Conservation (phyloP, 2,113 vertebrate species). For the Pogona vitticeps region DNA sequence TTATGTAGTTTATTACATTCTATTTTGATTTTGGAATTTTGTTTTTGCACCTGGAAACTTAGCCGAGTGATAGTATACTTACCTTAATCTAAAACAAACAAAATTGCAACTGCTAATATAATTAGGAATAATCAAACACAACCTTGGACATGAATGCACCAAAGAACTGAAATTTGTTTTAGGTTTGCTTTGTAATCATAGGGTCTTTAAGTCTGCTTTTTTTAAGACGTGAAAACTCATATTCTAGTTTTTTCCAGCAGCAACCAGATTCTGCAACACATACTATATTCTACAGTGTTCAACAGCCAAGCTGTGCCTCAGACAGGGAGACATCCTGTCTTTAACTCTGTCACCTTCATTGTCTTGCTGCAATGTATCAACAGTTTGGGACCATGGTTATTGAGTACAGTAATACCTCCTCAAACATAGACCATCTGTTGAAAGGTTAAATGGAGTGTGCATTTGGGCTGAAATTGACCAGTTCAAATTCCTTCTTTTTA, state of each 20-base stretch:
- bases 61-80: too few relatives aligned
- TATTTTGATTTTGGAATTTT: too few relatives aligned
- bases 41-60: too few relatives aligned
- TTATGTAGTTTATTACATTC: too few relatives aligned
- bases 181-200: neutral
- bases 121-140: too few relatives aligned
- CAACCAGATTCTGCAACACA: neutral
- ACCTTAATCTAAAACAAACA: too few relatives aligned
- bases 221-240: neutral
- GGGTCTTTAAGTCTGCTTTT: neutral
- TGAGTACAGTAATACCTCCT: neutral
- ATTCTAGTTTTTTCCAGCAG: neutral
- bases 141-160: neutral
- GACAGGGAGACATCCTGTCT: neutral
- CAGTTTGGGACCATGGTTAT: slow-evolving; percentile 1
- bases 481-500: neutral
- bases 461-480: slow-evolving; percentile 23
- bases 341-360: neutral
- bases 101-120: too few relatives aligned
- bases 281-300: neutral
- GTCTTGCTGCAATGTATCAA: neutral
- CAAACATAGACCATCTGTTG: slow-evolving; percentile 20
- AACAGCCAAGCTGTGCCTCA: neutral
- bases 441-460: slow-evolving; percentile 17
- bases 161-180: neutral